Percentiles rank a stretch among this genome's conserved stretches.
phyloP scores from a whole-genome alignment of 2,113 vertebrate genomes.

The Barnardius zonarius region DNA sequence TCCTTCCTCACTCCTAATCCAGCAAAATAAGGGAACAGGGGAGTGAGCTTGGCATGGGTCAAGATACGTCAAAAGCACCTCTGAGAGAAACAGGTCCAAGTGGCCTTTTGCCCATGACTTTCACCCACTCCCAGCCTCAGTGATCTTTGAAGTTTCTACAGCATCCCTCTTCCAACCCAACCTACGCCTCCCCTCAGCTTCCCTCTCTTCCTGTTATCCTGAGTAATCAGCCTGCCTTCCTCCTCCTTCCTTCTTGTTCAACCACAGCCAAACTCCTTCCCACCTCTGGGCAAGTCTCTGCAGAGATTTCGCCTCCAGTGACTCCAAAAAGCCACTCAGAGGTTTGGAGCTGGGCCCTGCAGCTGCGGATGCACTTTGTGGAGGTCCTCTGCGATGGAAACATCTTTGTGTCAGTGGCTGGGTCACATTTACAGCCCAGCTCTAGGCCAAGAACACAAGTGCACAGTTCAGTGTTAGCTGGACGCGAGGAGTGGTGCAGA shows the following conservation, averaged over 20 bases:
- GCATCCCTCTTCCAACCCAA: background rate
- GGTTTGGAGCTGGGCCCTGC: background rate
- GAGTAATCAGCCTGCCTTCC: background rate
- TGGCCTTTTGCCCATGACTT: background rate
- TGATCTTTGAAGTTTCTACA: background rate
- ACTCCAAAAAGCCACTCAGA: background rate
- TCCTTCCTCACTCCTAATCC: background rate
- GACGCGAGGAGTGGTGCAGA: background rate
- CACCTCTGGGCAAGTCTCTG: background rate
- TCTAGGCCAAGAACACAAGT: background rate
- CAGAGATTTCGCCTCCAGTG: background rate
- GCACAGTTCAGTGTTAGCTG: background rate
- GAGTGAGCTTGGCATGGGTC: fast-evolving
- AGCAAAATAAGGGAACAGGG: background rate
- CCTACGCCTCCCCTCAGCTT: background rate
- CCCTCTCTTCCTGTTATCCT: background rate
- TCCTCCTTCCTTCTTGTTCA: background rate
- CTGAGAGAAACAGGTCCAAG: background rate
- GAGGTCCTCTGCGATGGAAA: background rate
- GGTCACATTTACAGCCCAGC: background rate
- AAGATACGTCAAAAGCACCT: background rate
- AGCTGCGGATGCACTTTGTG: background rate
- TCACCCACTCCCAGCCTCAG: background rate
- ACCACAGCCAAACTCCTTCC: background rate
- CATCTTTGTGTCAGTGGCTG: fast-evolving